phyloP scores from a whole-genome alignment of 2,797 vertebrate species.

The Trematomus bernacchii region DNA sequence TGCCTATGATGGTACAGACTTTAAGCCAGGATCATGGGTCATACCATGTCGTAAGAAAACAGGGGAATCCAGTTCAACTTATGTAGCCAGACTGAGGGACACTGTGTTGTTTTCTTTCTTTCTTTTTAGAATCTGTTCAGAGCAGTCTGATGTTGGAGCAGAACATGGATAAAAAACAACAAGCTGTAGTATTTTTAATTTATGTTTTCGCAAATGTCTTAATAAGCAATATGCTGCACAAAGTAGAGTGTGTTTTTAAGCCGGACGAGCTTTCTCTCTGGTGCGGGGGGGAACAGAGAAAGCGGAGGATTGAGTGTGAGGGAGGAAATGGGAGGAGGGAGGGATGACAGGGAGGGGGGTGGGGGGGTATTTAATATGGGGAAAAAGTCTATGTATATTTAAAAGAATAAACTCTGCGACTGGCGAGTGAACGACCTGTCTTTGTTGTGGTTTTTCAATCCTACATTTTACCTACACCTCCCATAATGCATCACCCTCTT shows the following conservation, averaged over 20 bases:
- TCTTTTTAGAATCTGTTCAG: slow-evolving; percentile 68
- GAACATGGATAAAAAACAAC: slow-evolving; percentile 59
- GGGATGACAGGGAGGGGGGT: slow-evolving; percentile 54
- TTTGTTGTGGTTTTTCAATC: slow-evolving; percentile 49
- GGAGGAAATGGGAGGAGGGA: slow-evolving; percentile 45
- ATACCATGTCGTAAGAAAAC: slow-evolving; percentile 42
- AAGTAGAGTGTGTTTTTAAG: slow-evolving; percentile 82
- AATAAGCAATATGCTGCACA: slow-evolving; percentile 88
- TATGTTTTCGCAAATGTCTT: slow-evolving; percentile 88
- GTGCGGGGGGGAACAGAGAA: slow-evolving; percentile 35
- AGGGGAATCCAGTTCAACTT: slow-evolving; percentile 47
- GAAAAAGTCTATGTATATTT: slow-evolving; percentile 85
- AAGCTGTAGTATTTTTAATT: slow-evolving; percentile 84
- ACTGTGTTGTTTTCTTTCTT: slow-evolving; percentile 73
- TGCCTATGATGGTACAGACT: slow-evolving; percentile 44
- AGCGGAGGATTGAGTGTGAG: slow-evolving; percentile 44
- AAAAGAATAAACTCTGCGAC: slow-evolving; percentile 86
- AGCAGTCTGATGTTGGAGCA: slow-evolving; percentile 66
- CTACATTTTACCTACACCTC: background rate
- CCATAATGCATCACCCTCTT: background rate
- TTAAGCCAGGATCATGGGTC: slow-evolving; percentile 18
- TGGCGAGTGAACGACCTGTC: slow-evolving; percentile 69
- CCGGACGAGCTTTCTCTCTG: slow-evolving; percentile 75
- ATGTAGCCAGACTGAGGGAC: slow-evolving; percentile 83
- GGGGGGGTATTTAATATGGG: slow-evolving; percentile 77